Conservation (phyloP, 2,888 invertebrate species). For the Antheraea assamensis region DNA sequence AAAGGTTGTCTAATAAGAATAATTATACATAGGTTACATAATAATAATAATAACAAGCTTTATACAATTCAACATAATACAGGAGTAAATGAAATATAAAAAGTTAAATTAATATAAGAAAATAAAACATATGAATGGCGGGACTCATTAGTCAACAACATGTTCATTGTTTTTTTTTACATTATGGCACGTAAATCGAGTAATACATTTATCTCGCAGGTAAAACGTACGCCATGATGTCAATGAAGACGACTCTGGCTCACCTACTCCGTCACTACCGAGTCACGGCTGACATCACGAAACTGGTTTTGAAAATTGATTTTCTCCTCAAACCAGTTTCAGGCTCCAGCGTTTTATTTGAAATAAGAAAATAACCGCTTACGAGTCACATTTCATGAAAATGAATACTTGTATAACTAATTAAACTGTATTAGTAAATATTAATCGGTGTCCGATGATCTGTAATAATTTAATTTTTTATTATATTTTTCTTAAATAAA, state of each 20-base stretch:
- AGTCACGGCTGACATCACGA: constrained; percentile 20
- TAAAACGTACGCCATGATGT: constrained; percentile 22
- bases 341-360: constrained; percentile 22
- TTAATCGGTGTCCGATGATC: neutral
- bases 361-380: constrained; percentile 16
- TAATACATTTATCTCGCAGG: constrained; percentile 18
- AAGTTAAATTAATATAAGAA: too few relatives aligned
- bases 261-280: constrained; percentile 23
- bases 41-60: too few relatives aligned
- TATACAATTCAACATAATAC: too few relatives aligned
- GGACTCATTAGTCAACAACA: too few relatives aligned
- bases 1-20: too few relatives aligned
- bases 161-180: too few relatives aligned
- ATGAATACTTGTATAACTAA: neutral
- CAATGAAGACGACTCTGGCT: constrained; percentile 23
- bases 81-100: too few relatives aligned
- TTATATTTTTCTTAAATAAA: neutral
- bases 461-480: neutral
- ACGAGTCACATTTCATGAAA: too few relatives aligned
- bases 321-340: constrained; percentile 22
- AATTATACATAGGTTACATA: too few relatives aligned
- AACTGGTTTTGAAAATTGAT: constrained; percentile 22
- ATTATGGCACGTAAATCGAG: too few relatives aligned
- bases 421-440: too few relatives aligned
- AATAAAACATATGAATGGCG: too few relatives aligned